phyloP scores from a whole-genome alignment of 2,797 vertebrate species.

The Cyclopterus lumpus region DNA sequence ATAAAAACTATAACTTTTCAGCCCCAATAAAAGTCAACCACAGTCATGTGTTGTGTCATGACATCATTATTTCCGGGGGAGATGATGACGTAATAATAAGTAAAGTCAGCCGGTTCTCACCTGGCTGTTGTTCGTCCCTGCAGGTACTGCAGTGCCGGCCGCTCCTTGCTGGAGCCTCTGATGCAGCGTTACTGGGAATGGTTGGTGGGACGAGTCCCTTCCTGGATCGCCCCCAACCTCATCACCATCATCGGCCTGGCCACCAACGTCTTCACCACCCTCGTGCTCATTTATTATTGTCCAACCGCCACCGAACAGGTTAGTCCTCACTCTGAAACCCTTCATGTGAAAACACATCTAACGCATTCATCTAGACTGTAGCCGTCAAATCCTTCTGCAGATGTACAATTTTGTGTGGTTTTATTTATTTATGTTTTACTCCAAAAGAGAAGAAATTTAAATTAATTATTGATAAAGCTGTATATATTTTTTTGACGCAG shows the following conservation, averaged over 20 bases:
- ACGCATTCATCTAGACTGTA: neutral
- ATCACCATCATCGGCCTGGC: slow-evolving; percentile 95
- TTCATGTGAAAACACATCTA: neutral
- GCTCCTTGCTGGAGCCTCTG: slow-evolving; percentile 94
- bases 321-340: neutral
- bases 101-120: neutral
- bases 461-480: neutral
- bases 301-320: slow-evolving; percentile 98
- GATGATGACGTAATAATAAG: too few species aligned
- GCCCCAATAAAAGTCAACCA: neutral
- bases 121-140: slow-evolving; percentile 7
- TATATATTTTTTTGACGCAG: neutral
- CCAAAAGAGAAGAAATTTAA: neutral
- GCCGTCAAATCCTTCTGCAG: neutral
- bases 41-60: neutral
- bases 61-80: neutral
- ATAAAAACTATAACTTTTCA: neutral
- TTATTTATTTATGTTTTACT: neutral
- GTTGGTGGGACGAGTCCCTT: slow-evolving; percentile 91
- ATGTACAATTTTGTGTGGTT: neutral
- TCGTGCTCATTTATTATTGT: slow-evolving; percentile 95
- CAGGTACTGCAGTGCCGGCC: slow-evolving; percentile 92
- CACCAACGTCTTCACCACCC: slow-evolving; percentile 95
- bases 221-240: slow-evolving; percentile 97
- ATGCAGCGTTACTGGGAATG: slow-evolving; percentile 99